These are phyloP conservation scores for Antidorcas marsupialis DNA, from an alignment of 2,113 vertebrate species.

Conservation along the genomic window DNA sequence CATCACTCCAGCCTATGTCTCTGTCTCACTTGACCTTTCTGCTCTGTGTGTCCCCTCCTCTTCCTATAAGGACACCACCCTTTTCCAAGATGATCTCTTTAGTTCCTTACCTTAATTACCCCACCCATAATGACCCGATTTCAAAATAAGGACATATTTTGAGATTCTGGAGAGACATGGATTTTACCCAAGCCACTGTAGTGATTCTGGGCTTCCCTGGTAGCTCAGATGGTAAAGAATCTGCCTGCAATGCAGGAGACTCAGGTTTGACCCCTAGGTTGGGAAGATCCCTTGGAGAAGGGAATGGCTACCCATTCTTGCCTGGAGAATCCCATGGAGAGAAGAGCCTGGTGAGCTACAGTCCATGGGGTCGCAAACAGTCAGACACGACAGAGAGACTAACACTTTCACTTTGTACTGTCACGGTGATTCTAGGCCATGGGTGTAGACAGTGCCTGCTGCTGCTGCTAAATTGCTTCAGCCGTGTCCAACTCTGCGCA, in stretches of 20 bases:
- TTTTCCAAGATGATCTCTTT: neutral
- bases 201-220: neutral
- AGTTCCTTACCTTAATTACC: neutral
- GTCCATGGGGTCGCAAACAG: neutral
- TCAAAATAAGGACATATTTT: neutral
- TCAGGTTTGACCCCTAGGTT: neutral
- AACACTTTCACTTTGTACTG: neutral
- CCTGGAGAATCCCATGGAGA: neutral
- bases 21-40: neutral
- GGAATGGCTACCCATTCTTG: neutral
- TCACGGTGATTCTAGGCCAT: neutral
- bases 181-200: neutral
- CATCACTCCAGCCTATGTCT: fast-evolving
- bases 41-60: neutral
- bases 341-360: neutral
- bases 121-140: neutral
- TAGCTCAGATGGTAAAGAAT: neutral
- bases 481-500: neutral
- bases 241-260: neutral
- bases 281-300: neutral
- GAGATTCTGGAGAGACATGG: neutral
- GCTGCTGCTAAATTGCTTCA: neutral
- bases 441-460: neutral
- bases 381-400: neutral
- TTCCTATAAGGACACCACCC: neutral